Conservation (phyloP, 2,888 invertebrate species). For the Cephus rjabovi region DNA sequence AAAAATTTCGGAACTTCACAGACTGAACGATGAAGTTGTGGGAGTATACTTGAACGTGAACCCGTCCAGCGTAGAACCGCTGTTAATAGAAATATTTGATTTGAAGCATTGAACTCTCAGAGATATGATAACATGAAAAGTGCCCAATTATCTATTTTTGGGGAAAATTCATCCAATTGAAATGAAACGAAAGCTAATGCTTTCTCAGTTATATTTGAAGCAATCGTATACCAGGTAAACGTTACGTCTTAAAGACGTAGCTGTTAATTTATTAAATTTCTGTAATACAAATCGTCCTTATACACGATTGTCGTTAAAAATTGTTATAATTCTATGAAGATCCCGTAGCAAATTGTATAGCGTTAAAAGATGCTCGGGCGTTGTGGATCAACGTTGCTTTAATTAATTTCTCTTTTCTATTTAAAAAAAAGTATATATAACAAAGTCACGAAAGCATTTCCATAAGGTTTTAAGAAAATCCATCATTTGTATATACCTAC, state of each 20-base stretch:
- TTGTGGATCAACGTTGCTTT: not conserved
- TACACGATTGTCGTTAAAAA: constrained; percentile 1
- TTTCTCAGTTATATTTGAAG: not conserved
- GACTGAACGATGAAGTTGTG: constrained; percentile 91
- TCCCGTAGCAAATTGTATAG: not conserved
- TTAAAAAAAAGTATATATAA: not conserved
- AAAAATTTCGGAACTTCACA: constrained; percentile 90
- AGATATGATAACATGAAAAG: not conserved
- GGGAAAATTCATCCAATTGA: not conserved
- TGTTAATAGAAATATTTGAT: constrained; percentile 95
- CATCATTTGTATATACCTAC: not conserved
- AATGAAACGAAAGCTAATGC: not conserved
- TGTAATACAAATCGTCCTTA: not conserved
- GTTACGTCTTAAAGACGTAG: not conserved
- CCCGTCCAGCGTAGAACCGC: constrained; percentile 90
- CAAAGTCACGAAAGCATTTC: not conserved
- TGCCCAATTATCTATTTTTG: not conserved
- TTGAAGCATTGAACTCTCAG: constrained; percentile 72
- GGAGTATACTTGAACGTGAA: constrained; percentile 93
- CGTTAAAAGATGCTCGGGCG: not conserved
- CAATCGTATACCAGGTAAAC: not conserved
- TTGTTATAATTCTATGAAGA: not conserved
- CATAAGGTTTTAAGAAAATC: not conserved
- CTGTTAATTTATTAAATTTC: not conserved
- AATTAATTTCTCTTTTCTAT: not conserved